Conservation (phyloP, 1,140 invertebrate genomes). For the Anastatus disparis region DNA sequence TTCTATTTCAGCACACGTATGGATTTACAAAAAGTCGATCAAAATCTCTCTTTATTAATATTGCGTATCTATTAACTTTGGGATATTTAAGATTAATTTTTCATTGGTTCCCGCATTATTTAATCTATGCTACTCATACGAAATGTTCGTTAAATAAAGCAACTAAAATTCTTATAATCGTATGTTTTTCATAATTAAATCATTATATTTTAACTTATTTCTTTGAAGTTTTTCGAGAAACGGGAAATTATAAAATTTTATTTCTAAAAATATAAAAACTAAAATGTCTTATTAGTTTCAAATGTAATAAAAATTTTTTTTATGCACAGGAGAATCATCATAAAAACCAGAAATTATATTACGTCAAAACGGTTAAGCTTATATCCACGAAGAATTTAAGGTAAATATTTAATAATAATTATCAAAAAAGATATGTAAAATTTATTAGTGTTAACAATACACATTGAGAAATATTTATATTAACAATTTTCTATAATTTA, state of each 20-base stretch:
- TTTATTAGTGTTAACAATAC: no score
- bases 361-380: conserved; percentile 71
- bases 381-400: conserved; percentile 66
- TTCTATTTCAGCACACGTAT: conserved; percentile 72
- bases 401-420: no score
- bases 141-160: conserved; percentile 77
- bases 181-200: conserved; percentile 60
- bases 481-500: no score
- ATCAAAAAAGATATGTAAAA: no score
- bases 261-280: no score
- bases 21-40: conserved; percentile 71
- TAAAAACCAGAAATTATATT: conserved; percentile 74
- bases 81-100: conserved; percentile 83
- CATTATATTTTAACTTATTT: no score
- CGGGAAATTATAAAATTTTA: no score
- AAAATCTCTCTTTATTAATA: conserved; percentile 70
- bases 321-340: conserved; percentile 77
- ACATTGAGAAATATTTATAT: no score
- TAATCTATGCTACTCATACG: conserved; percentile 78
- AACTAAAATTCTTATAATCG: conserved; percentile 80
- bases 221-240: no score
- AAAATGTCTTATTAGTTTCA: no score
- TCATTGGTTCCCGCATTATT: conserved; percentile 86
- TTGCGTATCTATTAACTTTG: conserved; percentile 74
- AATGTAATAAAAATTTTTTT: not conserved